Percentiles rank a stretch among this genome's conserved stretches.
Evolutionary conservation across 64 coral and sea anemone genomes (phyloP).

Genomic region (Actinia equina): DNA sequence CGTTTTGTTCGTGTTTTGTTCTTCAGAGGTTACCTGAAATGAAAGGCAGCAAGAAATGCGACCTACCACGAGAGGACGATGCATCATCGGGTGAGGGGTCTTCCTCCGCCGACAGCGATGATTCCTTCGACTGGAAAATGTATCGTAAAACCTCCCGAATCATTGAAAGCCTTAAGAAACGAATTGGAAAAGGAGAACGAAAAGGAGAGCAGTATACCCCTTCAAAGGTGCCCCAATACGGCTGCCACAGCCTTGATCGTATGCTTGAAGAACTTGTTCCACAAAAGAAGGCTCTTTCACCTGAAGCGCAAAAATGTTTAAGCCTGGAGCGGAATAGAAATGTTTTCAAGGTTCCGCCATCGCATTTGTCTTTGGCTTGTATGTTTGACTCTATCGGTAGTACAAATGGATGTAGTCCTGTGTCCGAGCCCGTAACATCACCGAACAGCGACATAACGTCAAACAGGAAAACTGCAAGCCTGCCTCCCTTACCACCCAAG

Average conservation of each 20-base stretch:
- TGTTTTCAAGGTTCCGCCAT: conserved; percentile 28
- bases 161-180: conserved; percentile 59
- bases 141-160: conserved; percentile 40
- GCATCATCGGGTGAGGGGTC: conserved; percentile 2
- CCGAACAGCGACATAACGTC: not conserved
- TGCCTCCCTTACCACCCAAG: not conserved
- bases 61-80: not conserved
- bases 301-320: conserved; percentile 39
- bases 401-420: not conserved
- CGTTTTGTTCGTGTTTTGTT: not conserved
- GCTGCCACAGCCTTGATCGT: conserved; percentile 14
- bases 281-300: conserved; percentile 28
- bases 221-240: not conserved
- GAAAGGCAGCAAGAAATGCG: not conserved
- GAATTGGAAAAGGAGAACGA: conserved; percentile 12
- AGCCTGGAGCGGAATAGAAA: conserved; percentile 43
- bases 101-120: conserved; percentile 24
- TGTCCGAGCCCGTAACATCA: not conserved
- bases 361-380: conserved; percentile 31
- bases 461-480: not conserved
- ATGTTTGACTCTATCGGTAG: conserved; percentile 39
- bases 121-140: conserved; percentile 49
- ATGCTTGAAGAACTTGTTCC: conserved; percentile 35
- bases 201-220: not conserved
- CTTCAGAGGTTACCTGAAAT: not conserved